Evolutionary conservation across 2,797 vertebrate genomes (phyloP), one percentile per base, ranked within the genome.

Genomic region (Chaenodraco wilsoni): DNA sequence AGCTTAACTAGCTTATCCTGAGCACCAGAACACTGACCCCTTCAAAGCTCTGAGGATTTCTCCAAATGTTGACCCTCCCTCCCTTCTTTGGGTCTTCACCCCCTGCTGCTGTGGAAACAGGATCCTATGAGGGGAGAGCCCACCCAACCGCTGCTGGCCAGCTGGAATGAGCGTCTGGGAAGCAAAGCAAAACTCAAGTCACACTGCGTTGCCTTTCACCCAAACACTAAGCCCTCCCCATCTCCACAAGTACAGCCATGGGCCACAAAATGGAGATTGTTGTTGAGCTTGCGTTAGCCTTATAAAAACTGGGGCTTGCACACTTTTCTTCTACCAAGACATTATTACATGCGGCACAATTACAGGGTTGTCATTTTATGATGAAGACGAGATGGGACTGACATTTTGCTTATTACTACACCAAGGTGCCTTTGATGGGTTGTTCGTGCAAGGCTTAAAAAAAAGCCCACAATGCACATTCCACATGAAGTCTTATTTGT

Each of bases 91-190:
- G 64, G 70, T 83, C 83, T 60, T 76, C 74, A 76, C 86, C 90
- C 72, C 87, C 78, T 83, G 85, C 88, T 88, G 85, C 80, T 74
- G 78, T 88, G 84, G 91, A 92, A 93, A 94, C 88, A 66, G 85
- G 90, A 93, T 90, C 88, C 79, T 78, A 81, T 85, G 87, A 91
- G 81, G 88, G 85, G 80, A 82, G 81, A 89, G 90, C 90, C 90
- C 89, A 92, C 90, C 92, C 91, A 91, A 87, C 84, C 89, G 88
- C 90, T 84, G 85, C 85, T 88, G 91, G 87, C 89, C 82, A 84
- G 85, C 87, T 88, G 85, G 79, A 87, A 90, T 64, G 78, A 87
- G 81, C 83, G 82, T 82, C 80, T 88, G 88, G 82, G 89, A 89
- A 87, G 76, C 63, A 84, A 88, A 86, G 84, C 72, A 77, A 74